A percentile compares a stretch with the other conserved stretches of the same genome.
These are phyloP conservation scores for Otocyon megalotis DNA, from an alignment of 2,113 vertebrate genomes.

Conservation along the genomic window DNA sequence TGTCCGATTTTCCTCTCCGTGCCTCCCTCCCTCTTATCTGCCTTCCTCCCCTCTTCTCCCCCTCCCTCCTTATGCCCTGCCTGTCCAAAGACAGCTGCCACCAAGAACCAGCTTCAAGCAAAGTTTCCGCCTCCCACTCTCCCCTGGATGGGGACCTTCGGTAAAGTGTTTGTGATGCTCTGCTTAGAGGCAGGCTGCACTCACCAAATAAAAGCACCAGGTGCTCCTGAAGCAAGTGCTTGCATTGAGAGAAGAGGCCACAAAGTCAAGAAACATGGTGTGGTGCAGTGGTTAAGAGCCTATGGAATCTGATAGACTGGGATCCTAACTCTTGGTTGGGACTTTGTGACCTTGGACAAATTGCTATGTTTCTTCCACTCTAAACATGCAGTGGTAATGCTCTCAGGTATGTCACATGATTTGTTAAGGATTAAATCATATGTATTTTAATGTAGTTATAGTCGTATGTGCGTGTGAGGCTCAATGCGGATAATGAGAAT, in stretches of 20 bases:
- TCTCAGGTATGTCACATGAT: neutral
- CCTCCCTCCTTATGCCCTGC: neutral
- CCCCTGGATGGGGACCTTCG: neutral
- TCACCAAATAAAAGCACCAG: neutral
- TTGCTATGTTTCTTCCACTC: neutral
- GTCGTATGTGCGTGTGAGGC: neutral
- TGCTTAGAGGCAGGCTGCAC: neutral
- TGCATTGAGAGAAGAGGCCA: neutral
- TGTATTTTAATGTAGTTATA: neutral
- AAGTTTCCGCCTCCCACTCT: neutral
- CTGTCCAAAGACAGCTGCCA: neutral
- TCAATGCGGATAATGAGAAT: neutral
- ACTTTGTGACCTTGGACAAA: neutral
- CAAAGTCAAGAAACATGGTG: neutral
- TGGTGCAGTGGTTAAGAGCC: rapidly evolving
- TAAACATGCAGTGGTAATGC: neutral
- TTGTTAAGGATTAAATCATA: neutral
- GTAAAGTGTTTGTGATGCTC: neutral
- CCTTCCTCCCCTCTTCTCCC: neutral
- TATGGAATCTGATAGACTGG: no score
- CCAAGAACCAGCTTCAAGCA: neutral
- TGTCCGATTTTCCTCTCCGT: neutral
- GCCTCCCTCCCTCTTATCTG: neutral
- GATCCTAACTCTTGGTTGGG: neutral
- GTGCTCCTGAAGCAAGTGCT: neutral